Conservation (phyloP, 2,113 vertebrate species). For the Pluvianellus socialis region DNA sequence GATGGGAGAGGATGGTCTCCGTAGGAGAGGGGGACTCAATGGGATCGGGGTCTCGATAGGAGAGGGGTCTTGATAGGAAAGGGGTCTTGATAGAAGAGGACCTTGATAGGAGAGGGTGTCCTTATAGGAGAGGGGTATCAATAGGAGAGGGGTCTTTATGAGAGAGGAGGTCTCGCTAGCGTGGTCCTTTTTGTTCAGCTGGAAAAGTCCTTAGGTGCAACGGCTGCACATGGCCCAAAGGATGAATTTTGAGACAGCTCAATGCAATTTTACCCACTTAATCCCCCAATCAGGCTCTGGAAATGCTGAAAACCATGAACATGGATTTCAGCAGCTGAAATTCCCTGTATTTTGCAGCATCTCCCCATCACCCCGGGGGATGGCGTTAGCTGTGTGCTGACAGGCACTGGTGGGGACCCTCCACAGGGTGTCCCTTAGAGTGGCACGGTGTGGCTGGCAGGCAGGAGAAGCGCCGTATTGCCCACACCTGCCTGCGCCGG, state of each 20-base stretch:
- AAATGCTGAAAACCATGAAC: not conserved
- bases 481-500: not conserved
- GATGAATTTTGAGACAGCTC: not conserved
- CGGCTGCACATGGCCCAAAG: not conserved
- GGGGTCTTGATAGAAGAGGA: not conserved
- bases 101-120: not conserved
- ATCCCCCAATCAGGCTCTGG: not conserved
- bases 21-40: not conserved
- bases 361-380: fast-evolving
- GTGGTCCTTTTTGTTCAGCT: fast-evolving
- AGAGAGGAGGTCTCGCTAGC: not conserved
- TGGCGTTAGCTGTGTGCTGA: not conserved
- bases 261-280: not conserved
- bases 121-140: not conserved
- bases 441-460: fast-evolving
- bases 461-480: not conserved
- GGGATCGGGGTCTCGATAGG: not conserved
- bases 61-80: not conserved
- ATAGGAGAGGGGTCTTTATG: not conserved
- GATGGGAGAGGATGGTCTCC: not conserved
- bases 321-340: not conserved
- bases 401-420: not conserved
- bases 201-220: fast-evolving
- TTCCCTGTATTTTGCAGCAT: not conserved
- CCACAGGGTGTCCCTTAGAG: not conserved